Conservation (phyloP, 2,113 vertebrate genomes). For the Carassius carassius region DNA sequence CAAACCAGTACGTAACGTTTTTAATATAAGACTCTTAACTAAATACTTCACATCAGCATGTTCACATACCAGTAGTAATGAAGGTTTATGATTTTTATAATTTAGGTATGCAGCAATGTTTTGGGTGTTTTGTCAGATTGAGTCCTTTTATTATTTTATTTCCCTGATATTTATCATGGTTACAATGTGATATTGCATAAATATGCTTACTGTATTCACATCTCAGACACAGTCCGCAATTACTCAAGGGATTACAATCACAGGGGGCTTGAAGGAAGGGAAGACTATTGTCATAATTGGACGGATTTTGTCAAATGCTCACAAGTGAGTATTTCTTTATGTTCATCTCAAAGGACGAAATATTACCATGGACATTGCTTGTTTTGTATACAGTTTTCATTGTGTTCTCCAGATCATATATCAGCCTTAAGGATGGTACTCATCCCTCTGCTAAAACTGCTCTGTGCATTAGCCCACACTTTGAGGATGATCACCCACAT, state of each 20-base stretch:
- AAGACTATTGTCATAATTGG: constrained; percentile 62
- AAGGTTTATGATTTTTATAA: too few species aligned
- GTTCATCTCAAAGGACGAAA: background rate
- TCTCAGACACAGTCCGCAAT: constrained; percentile 60
- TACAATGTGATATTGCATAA: background rate
- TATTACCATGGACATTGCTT: background rate
- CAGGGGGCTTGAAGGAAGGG: constrained; percentile 63
- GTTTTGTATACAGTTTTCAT: background rate
- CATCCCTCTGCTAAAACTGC: constrained; percentile 54
- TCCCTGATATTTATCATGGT: background rate
- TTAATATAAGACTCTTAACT: background rate
- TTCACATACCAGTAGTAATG: too few species aligned
- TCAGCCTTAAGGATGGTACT: constrained; percentile 65
- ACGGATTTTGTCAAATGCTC: background rate
- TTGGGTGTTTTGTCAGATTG: background rate
- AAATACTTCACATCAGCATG: too few species aligned
- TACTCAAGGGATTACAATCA: constrained; percentile 36
- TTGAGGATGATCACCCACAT: constrained; percentile 16
- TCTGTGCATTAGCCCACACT: constrained; percentile 76
- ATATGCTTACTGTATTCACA: background rate
- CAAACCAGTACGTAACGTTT: background rate
- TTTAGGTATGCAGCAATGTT: background rate
- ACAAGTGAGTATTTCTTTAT: constrained; percentile 54
- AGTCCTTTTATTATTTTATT: background rate
- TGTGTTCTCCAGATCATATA: constrained; percentile 55